A percentile compares a stretch with the other conserved stretches of the same genome.
Evolutionary conservation across 2,113 vertebrate genomes (phyloP).

Genomic region (Zootoca vivipara): DNA sequence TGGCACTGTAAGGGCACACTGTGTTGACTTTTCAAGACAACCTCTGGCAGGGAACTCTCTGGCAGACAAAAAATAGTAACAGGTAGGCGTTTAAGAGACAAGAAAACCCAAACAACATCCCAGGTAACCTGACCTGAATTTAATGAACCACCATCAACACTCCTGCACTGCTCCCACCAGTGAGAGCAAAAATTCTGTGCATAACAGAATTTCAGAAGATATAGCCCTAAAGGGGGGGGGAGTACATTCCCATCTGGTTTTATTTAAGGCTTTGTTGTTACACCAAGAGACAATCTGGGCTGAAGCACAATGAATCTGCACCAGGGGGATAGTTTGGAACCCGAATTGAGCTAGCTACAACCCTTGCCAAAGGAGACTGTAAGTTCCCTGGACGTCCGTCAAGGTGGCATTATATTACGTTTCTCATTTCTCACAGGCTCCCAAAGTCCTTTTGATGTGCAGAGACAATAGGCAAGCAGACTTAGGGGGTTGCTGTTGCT

Average conservation of each 20-base stretch:
- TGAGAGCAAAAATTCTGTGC: conserved; percentile 20
- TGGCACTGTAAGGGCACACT: conserved; percentile 45
- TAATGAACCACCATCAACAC: conserved; percentile 19
- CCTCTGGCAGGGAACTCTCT: conserved; percentile 62
- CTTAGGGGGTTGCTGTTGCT: background rate
- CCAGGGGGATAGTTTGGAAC: conserved; percentile 45
- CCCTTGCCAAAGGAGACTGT: conserved; percentile 4
- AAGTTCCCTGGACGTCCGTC: conserved; percentile 9
- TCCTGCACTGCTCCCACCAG: conserved; percentile 5
- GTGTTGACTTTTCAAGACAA: conserved; percentile 65
- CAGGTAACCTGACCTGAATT: conserved; percentile 68
- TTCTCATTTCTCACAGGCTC: background rate
- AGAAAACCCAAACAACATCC: conserved; percentile 61
- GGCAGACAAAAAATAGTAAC: conserved; percentile 63
- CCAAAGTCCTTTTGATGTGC: background rate
- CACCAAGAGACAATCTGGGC: conserved; percentile 20
- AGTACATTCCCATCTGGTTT: background rate
- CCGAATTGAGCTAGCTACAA: conserved; percentile 34
- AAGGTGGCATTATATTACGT: background rate
- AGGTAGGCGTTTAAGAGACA: conserved; percentile 59
- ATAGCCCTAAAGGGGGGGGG: background rate
- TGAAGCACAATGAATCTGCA: background rate
- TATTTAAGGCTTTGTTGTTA: conserved; percentile 8
- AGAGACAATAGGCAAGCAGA: background rate
- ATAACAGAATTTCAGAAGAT: conserved; percentile 5